Evolutionary conservation across 2,113 vertebrate genomes (phyloP), one percentile per base, ranked within the genome.

Genomic region (Crypturellus undulatus): DNA sequence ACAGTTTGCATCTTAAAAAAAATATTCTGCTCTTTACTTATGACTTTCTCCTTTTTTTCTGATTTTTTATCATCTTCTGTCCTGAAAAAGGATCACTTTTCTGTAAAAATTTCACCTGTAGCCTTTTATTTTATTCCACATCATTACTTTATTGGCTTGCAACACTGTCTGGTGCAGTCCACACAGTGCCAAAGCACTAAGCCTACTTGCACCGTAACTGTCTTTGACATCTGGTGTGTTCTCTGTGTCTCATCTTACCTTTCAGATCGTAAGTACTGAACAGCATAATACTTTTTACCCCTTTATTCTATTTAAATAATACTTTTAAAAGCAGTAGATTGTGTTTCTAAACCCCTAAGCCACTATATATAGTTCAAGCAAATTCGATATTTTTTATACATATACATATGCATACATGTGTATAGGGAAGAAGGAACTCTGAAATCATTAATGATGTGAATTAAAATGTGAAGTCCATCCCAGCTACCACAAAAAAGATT

Each of bases 211-310:
- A 36, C 43, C 84, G 25, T 87, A 89, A 89, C 64, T 84, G 67
- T 52, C 32, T 88, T 91, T 87, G 65, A 92, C 93, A 92, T 96
- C 92, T 94, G 91, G n/a, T 14, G 1, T 25, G 32, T 36, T 72
- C 58, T 63, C 0, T 62, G 34, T 3, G 6, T 34, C 75, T 75
- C 51, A 84, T 80, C 54, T 88, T 91, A 85, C 26, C 42, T 81
- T 83, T 81, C 76, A 94, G 79, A 80, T 47, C n/a, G 17, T 56
- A 72, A 34, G 36, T 52, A 63, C 24, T 47, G 36, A 71, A 63
- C 49, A 93, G 58, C 10, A 85, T 40, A 94, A 89, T 25, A 20
- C n/a, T 63, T 26, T 49, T 36, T 63, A 22, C 80, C 25, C 36
- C 5, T 70, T 16, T 15, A 58, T 42, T 73, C 22, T 9, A 12